Conservation (phyloP, 2,113 vertebrate species). For the Ursus arctos region DNA sequence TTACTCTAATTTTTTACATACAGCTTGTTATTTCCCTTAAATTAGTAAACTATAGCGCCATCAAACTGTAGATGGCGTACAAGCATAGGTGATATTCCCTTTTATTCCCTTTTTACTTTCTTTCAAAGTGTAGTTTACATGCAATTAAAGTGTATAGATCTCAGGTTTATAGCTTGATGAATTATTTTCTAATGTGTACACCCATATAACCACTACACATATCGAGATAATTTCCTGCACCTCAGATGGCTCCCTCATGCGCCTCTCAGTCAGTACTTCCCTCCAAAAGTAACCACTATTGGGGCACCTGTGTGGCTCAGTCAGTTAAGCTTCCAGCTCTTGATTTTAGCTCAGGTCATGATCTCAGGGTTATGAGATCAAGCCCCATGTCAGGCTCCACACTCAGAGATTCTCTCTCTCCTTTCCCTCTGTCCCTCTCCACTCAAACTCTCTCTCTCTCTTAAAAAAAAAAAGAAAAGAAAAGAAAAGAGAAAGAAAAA, state of each 20-base stretch:
- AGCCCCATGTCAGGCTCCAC: not conserved
- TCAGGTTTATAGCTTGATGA: not conserved
- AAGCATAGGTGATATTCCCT: not conserved
- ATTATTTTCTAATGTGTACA: not conserved
- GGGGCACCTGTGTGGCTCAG: not conserved
- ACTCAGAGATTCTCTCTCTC: not conserved
- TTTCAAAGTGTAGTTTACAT: not conserved
- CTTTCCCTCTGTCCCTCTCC: not conserved
- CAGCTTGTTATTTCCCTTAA: not conserved
- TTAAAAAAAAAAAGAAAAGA: not conserved
- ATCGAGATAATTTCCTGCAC: not conserved
- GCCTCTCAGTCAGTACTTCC: not conserved
- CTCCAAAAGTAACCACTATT: not conserved
- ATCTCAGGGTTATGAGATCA: not conserved
- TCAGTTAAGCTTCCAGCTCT: not conserved
- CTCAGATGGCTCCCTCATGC: too few relatives aligned
- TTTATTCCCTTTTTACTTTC: slow-evolving; percentile 1
- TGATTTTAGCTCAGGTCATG: not conserved
- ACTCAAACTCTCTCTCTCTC: not conserved
- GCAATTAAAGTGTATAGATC: not conserved
- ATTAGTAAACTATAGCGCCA: not conserved
- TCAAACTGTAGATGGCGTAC: not conserved
- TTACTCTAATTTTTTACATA: not conserved
- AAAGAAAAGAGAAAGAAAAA: too few relatives aligned
- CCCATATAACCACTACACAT: too few relatives aligned